Base-by-base conservation (phyloP, 2,888 invertebrate genomes). In the Folsomia manolachei region DNA sequence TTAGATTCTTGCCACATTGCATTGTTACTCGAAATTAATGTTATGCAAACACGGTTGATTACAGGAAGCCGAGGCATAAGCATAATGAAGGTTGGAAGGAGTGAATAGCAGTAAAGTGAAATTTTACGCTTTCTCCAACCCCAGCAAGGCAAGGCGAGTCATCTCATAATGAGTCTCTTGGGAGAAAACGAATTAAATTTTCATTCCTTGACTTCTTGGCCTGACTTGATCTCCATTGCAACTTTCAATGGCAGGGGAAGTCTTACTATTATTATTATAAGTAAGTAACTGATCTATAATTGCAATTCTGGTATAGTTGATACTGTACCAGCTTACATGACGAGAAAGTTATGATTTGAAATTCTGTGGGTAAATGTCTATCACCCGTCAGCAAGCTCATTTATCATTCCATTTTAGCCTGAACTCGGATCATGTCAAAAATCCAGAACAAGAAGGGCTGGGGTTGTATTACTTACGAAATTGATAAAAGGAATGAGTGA, bases 1-100 rank as follows among this genome's bases (percentile, higher is more conserved):
- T 39, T 4, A 39, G 14, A 39, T 39, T 14, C 39, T 14, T 39
- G 7, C 39, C 39, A 39, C 39, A 39, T 39, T 39, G n/a, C 56
- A 56, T 56, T 56, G 19, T 19, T 56, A 56, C n/a, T 7, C 56
- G 18, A 56, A 56, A 56, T 56, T 56, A 56, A 56, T 56, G 56
- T 56, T 56, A 56, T n/a, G 18, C 56, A 56, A 56, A 56, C 56
- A 56, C 56, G 56, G 19, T 19, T 56, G 4, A 7, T 56, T 39
- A 39, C 39, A 39, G 39, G 39, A 39, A 39, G 14, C 14, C 7
- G 39, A n/a, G n/a, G n/a, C n/a, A n/a, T n/a, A n/a, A n/a, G n/a
- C n/a, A n/a, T n/a, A 39, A 39, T 39, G 39, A 39, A n/a, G 39
- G 39, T 39, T 39, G 39, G 39, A 39, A n/a, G 39, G 4, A 4